Evolutionary conservation across 2,888 invertebrate genomes (phyloP), one percentile per base, ranked within the genome.

Genomic region (Bibio marci): DNA sequence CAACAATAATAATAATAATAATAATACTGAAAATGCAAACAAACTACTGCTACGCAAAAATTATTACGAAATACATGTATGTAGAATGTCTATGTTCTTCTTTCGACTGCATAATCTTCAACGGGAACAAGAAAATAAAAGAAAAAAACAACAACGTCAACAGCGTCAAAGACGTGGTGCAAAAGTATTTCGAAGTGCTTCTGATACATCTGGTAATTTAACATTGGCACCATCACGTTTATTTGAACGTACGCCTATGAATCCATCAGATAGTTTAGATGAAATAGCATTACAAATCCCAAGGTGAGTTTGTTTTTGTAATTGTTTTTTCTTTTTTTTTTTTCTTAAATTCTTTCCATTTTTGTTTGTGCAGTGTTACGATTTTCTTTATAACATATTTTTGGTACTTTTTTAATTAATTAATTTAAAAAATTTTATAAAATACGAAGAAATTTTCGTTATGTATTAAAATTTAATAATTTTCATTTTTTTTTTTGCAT

Each of bases 81-180:
- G n/a, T 67, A 80, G 75, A 69, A 87, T 87, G 87, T 87, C 87
- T 71, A 76, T 88, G 74, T 88, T 87, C 75, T 88, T 88, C 80
- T 88, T 88, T 68, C 87, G 88, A 53, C 76, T 87, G 62, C 88
- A 85, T 75, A 86, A 85, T 69, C 73, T 82, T 59, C 85, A 79
- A 63, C 77, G 87, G 47, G 80, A 80, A 60, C 81, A 81, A 66
- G 83, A 83, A 63, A 71, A 71, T 55, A 74, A 75, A 58, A 70
- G 74, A 48, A 73, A 74, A 57, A 73, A 70, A 54, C 42, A 42
- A 33, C 58, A 63, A 45, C 54, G 55, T 43, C 62, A 62, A 45
- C 61, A 66, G 42, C 57, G 60, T 11, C 61, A 59, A 30, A 45
- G 50, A 17, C 62, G 67, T 30, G 70, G 70, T 57, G 67, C 68